Evolutionary conservation across 2,113 vertebrate genomes (phyloP).

Genomic region (Nettapus auritus): DNA sequence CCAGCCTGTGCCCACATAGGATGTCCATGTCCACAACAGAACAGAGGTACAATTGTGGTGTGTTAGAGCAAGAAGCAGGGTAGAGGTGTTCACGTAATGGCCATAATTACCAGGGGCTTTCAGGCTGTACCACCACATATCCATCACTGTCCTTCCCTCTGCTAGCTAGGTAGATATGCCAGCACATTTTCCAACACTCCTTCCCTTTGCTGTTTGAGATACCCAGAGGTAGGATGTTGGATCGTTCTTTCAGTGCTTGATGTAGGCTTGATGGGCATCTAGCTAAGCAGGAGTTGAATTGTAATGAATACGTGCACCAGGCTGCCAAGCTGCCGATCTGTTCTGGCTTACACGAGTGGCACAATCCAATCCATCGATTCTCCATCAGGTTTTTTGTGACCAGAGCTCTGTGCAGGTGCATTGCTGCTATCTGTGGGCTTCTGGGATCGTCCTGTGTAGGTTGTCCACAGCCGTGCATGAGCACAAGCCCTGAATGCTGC

Average conservation of each 20-base stretch:
- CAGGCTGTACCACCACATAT: background rate
- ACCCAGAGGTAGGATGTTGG: background rate
- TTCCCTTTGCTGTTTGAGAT: background rate
- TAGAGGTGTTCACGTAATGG: background rate
- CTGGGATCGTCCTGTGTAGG: background rate
- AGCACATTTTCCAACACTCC: background rate
- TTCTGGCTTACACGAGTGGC: background rate
- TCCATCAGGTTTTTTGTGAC: background rate
- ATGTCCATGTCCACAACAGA: background rate
- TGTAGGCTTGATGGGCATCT: background rate
- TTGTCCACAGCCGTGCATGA: background rate
- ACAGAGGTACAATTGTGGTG: background rate
- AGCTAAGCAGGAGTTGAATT: background rate
- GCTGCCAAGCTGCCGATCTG: rapidly evolving
- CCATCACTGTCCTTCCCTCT: background rate
- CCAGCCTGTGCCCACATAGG: background rate
- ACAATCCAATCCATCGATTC: background rate
- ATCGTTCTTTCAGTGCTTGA: background rate
- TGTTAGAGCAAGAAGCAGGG: background rate
- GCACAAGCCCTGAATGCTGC: background rate
- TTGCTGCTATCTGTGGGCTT: background rate
- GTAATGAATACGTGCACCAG: background rate
- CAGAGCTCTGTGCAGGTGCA: background rate
- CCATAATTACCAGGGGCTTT: background rate
- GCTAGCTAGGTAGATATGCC: background rate